A percentile compares a stretch with the other conserved stretches of the same genome.
Evolutionary conservation across 1,140 invertebrate genomes (phyloP).

Genomic region (Pseudobourletiella spinata): DNA sequence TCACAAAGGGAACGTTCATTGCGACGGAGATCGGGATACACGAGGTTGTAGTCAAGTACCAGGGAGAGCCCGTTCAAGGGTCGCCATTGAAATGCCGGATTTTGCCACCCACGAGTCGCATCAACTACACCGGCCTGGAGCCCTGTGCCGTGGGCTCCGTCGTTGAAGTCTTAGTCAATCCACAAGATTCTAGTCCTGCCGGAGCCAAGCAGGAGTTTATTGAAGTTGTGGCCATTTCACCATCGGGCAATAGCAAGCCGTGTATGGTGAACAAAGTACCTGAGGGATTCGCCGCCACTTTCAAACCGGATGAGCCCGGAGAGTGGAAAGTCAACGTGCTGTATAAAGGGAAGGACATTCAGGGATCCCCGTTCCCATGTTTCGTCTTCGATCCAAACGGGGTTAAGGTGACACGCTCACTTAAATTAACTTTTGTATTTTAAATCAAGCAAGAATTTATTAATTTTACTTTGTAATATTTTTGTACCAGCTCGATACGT

Average conservation of each 20-base stretch:
- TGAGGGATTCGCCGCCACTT: constrained; percentile 82
- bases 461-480: constrained; percentile 6
- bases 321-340: constrained; percentile 93
- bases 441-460: constrained; percentile 4
- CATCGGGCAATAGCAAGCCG: constrained; percentile 63
- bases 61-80: constrained; percentile 52
- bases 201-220: constrained; percentile 68
- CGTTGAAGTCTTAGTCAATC: constrained; percentile 89
- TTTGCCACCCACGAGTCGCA: constrained; percentile 70
- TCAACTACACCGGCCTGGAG: constrained; percentile 82
- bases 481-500: constrained; percentile 47
- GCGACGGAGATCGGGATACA: constrained; percentile 89
- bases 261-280: constrained; percentile 63
- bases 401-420: constrained; percentile 70
- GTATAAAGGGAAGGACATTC: constrained; percentile 90
- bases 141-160: constrained; percentile 87
- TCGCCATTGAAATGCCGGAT: constrained; percentile 75
- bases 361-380: constrained; percentile 92
- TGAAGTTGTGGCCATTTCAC: constrained; percentile 78
- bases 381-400: constrained; percentile 93
- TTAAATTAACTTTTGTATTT: too few species aligned
- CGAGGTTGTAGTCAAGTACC: constrained; percentile 62
- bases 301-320: constrained; percentile 92
- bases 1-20: constrained; percentile 65
- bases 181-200: constrained; percentile 40